Conservation (phyloP, 2,888 invertebrate species). For the Parascotia fuliginaria region DNA sequence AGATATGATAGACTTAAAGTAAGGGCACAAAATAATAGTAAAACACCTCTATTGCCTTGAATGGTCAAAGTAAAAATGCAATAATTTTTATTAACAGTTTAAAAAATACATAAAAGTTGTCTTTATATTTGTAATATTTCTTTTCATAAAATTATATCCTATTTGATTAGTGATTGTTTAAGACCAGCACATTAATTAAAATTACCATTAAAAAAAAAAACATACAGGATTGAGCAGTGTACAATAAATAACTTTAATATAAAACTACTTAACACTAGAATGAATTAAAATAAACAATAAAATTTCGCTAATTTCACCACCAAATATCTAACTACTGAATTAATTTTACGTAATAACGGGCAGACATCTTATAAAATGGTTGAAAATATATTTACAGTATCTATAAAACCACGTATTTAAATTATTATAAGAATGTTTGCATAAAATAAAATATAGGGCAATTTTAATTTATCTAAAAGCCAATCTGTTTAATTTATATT, state of each 20-base stretch:
- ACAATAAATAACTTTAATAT: slow-evolving; percentile 62
- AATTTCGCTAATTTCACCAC: slow-evolving; percentile 28
- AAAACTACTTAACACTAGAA: slow-evolving; percentile 64
- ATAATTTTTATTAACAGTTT: not conserved
- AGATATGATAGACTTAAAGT: slow-evolving; percentile 19
- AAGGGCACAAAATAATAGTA: slow-evolving; percentile 12
- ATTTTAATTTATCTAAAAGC: slow-evolving; percentile 7
- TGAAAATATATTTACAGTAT: slow-evolving; percentile 10
- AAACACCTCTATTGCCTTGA: slow-evolving; percentile 20
- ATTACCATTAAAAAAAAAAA: slow-evolving; percentile 39
- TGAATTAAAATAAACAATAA: slow-evolving; percentile 34
- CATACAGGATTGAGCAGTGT: slow-evolving; percentile 67
- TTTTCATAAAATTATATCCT: not conserved
- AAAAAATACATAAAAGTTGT: not conserved
- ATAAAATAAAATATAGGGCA: not conserved
- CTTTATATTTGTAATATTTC: not conserved
- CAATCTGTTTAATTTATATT: not conserved
- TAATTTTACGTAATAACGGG: slow-evolving; percentile 15
- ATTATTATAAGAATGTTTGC: not conserved
- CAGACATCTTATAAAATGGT: slow-evolving; percentile 16
- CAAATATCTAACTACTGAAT: slow-evolving; percentile 11
- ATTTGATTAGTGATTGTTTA: slow-evolving; percentile 7
- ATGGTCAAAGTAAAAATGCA: not conserved
- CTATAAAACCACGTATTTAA: slow-evolving; percentile 8
- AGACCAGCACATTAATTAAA: slow-evolving; percentile 38